These are phyloP conservation scores for Andricus quercusramuli DNA, from an alignment of 2,888 invertebrate genomes.

Conservation along the genomic window DNA sequence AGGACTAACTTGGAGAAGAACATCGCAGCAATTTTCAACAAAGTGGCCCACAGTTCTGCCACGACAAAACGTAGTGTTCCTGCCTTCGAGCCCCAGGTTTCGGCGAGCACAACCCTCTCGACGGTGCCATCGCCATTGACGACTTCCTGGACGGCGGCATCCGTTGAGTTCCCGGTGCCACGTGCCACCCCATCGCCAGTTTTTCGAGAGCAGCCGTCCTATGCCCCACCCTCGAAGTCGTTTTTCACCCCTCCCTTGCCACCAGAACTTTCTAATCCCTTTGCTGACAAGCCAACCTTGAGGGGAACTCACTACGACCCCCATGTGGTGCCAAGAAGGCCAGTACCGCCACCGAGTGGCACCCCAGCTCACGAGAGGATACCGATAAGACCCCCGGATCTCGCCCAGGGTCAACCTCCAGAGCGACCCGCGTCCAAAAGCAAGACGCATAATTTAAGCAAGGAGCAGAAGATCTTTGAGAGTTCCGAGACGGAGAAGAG, in stretches of 20 bases:
- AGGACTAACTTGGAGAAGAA: conserved; percentile 83
- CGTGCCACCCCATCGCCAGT: conserved; percentile 71
- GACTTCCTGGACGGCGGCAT: conserved; percentile 77
- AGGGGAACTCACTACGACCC: conserved; percentile 85
- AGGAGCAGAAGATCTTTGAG: conserved; percentile 49
- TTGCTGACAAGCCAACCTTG: conserved; percentile 93
- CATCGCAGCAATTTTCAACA: conserved; percentile 85
- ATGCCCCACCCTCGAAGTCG: conserved; percentile 88
- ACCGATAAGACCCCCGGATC: conserved; percentile 86
- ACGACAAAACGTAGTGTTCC: conserved; percentile 86
- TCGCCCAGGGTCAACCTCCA: conserved; percentile 73
- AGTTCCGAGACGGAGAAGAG: conserved; percentile 57
- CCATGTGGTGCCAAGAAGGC: conserved; percentile 80
- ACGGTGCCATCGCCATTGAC: conserved; percentile 83
- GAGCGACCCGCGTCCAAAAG: conserved; percentile 58
- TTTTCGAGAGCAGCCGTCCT: conserved; percentile 87
- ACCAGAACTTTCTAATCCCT: conserved; percentile 91
- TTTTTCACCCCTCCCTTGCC: conserved; percentile 92
- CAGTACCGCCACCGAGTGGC: conserved; percentile 90
- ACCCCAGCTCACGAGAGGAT: conserved; percentile 91
- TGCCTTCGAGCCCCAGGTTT: conserved; percentile 81
- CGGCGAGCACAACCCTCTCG: conserved; percentile 81
- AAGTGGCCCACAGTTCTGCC: conserved; percentile 85
- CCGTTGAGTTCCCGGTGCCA: conserved; percentile 58
- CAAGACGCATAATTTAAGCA: conserved; percentile 47